Conservation (phyloP, 2,797 vertebrate genomes). For the Lepus townsendii region DNA sequence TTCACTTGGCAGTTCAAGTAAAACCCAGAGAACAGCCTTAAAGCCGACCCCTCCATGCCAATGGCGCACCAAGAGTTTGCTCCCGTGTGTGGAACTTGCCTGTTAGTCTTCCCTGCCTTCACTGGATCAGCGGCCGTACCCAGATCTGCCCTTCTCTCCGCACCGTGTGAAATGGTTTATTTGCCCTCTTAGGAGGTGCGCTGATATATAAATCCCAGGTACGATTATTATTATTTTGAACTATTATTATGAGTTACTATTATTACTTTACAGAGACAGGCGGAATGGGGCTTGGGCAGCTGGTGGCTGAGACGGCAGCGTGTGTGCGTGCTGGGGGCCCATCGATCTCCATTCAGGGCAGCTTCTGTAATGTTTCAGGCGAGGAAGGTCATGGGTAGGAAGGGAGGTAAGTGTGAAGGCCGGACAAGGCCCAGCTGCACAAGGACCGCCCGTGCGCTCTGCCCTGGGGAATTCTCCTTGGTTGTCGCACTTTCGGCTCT, state of each 20-base stretch:
- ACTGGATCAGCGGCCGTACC: background rate
- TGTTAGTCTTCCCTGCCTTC: conserved; percentile 45
- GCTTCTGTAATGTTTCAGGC: conserved; percentile 68
- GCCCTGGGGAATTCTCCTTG: background rate
- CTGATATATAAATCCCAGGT: conserved; percentile 70
- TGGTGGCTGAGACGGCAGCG: background rate
- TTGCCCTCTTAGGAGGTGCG: conserved; percentile 69
- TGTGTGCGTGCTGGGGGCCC: background rate
- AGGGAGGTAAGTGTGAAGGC: conserved; percentile 3
- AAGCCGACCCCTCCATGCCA: conserved; percentile 51
- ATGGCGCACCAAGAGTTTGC: background rate
- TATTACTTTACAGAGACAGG: conserved; percentile 71
- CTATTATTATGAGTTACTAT: conserved; percentile 80
- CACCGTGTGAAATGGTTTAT: conserved; percentile 72
- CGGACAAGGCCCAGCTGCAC: background rate
- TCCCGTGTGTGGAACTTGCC: background rate
- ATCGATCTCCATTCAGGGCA: conserved; percentile 60
- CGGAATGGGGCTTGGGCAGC: background rate
- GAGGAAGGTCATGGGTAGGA: conserved; percentile 64
- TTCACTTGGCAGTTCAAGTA: conserved; percentile 67
- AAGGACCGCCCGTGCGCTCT: background rate
- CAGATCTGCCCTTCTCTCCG: conserved; percentile 44
- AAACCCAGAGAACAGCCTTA: conserved; percentile 55
- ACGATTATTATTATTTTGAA: conserved; percentile 77
- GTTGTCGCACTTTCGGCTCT: background rate